These are phyloP conservation scores for Drosophila setosimentum DNA, from an alignment of 2,888 invertebrate genomes.

Conservation along the genomic window DNA sequence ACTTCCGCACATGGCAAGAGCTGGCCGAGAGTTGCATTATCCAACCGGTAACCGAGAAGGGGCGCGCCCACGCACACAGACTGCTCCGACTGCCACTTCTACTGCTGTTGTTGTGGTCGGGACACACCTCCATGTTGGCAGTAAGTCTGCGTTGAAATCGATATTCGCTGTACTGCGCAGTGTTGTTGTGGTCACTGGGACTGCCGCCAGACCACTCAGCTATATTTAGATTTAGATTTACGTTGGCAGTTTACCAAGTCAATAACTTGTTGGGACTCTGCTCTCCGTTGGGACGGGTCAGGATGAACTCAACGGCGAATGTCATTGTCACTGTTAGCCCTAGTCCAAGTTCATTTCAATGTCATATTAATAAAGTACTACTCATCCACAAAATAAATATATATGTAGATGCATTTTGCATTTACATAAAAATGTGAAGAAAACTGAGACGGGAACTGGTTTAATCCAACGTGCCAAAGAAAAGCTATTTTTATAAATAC, in stretches of 20 bases:
- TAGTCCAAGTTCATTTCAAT: slow-evolving; percentile 74
- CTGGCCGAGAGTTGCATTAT: slow-evolving; percentile 59
- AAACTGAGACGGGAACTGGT: slow-evolving; percentile 22
- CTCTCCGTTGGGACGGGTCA: slow-evolving; percentile 7
- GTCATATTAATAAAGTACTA: slow-evolving; percentile 43
- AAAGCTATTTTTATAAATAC: slow-evolving; percentile 1
- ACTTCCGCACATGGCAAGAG: slow-evolving; percentile 67
- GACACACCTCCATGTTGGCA: slow-evolving; percentile 47
- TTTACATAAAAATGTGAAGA: slow-evolving; percentile 3
- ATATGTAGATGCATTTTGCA: slow-evolving; percentile 12
- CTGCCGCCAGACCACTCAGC: slow-evolving; percentile 38
- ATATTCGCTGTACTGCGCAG: slow-evolving; percentile 48
- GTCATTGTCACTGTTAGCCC: slow-evolving; percentile 27
- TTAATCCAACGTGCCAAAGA: slow-evolving; percentile 3
- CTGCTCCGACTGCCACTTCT: background rate
- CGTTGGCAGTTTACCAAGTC: slow-evolving; percentile 58
- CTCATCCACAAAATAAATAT: background rate
- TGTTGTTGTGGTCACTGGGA: slow-evolving; percentile 60
- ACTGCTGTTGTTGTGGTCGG: slow-evolving; percentile 42
- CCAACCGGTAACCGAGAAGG: slow-evolving; percentile 37
- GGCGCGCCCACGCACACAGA: slow-evolving; percentile 29
- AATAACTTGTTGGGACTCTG: slow-evolving; percentile 50
- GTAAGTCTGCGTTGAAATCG: slow-evolving; percentile 67
- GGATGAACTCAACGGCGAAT: slow-evolving; percentile 12
- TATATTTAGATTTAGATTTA: slow-evolving; percentile 69